Evolutionary conservation across 1,140 invertebrate genomes (phyloP).

Genomic region (Lepidotrigona ventralis): DNA sequence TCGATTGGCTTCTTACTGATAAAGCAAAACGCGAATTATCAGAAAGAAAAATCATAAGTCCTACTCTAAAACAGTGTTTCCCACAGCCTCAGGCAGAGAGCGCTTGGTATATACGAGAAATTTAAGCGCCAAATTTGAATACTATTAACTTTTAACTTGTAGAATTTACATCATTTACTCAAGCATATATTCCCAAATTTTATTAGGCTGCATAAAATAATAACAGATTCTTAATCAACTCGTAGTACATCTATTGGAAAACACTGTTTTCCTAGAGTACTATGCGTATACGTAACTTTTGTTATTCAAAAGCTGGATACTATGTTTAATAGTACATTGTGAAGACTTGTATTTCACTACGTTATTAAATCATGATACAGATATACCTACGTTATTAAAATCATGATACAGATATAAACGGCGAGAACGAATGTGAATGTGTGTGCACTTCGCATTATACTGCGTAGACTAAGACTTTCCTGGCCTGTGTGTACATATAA

Average conservation of each 20-base stretch:
- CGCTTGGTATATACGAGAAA: not conserved
- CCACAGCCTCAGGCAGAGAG: not conserved
- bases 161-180: not conserved
- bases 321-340: not conserved
- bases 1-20: not conserved
- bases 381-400: not conserved
- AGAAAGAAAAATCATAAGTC: not conserved
- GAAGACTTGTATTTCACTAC: not conserved
- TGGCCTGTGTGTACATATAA: constrained; percentile 39
- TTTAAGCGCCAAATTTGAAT: not conserved
- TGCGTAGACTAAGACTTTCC: not conserved
- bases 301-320: not conserved
- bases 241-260: not conserved
- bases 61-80: constrained; percentile 6
- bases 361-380: not conserved
- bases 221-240: not conserved
- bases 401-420: not conserved
- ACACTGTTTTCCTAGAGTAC: not conserved
- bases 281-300: not conserved
- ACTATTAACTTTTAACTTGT: not conserved
- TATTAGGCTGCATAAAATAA: constrained; percentile 3
- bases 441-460: constrained; percentile 6
- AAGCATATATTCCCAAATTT: not conserved
- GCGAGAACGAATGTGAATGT: not conserved
- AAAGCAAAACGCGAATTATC: not conserved